These are phyloP conservation scores for Carlito syrichta DNA, from an alignment of 2,113 vertebrate species.

Conservation along the genomic window DNA sequence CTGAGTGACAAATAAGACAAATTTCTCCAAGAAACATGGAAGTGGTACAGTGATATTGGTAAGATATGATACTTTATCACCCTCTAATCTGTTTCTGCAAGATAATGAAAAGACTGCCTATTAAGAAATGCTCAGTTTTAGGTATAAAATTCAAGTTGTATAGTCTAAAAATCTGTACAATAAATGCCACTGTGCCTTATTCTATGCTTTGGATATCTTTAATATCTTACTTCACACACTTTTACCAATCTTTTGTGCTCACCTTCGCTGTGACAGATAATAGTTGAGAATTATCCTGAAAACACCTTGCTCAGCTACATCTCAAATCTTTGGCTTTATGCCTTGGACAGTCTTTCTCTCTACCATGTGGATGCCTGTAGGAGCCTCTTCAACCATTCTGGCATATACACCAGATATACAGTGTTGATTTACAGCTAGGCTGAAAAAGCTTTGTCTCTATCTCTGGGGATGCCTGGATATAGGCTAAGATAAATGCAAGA, in stretches of 20 bases:
- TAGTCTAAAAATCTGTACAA: neutral
- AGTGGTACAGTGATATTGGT: neutral
- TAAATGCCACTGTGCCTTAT: neutral
- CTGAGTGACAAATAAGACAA: neutral
- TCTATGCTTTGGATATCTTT: neutral
- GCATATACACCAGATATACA: neutral
- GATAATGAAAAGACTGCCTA: neutral
- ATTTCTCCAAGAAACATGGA: neutral
- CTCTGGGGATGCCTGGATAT: neutral
- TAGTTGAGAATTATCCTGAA: neutral
- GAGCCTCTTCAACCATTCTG: neutral
- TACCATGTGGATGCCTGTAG: neutral
- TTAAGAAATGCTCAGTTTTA: neutral
- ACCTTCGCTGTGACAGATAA: rapidly evolving
- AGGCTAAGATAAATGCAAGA: neutral
- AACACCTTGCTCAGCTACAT: neutral
- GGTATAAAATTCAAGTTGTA: neutral
- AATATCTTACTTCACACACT: neutral
- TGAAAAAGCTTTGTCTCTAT: neutral
- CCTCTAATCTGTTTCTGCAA: neutral
- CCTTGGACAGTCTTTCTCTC: neutral
- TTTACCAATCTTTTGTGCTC: neutral
- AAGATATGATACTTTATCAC: neutral
- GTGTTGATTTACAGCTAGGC: neutral
- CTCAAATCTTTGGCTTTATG: neutral